Evolutionary conservation across 2,888 invertebrate genomes (phyloP), one percentile per base, ranked within the genome.

Genomic region (Phyllotreta cruciferae): DNA sequence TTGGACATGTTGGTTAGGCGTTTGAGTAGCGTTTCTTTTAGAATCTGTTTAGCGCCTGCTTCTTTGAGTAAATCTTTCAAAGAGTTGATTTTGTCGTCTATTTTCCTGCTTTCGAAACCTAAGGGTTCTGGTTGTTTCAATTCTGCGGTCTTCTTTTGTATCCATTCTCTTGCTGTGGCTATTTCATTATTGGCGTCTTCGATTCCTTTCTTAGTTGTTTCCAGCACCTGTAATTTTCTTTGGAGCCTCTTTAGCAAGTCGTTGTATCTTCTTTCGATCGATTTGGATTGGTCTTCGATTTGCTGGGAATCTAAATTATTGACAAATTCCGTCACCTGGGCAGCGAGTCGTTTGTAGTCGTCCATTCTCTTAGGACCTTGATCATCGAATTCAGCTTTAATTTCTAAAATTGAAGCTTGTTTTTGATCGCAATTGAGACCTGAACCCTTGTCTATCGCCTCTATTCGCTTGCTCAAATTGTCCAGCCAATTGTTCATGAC

Each of bases 241-340:
- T 92, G 91, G 54, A 94, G 86, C 57, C 94, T 88, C 78, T 94
- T 95, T 0, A 88, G 86, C 0, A 94, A 87, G 75, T 96, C 95
- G 67, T 90, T 90, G 75, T 93, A 91, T 66, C 93, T 86, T 68
- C 94, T 86, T 77, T 96, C 94, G 0, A 93, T 85, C 0, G 92
- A 90, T 78, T 93, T 93, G 78, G 87, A 85, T 81, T 93, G 93
- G 78, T 95, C 95, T 77, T 94, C 94, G 1, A 95, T 90, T 82
- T 95, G 94, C 77, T 95, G 94, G 0, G 92, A 90, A 77, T 95
- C 95, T 68, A 94, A 83, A 79, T 94, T 94, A 78, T 92, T 93
- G 8, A 94, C 91, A 34, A 92, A 88, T 66, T 91, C 90, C 62
- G 88, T 88, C 6, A 93, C 91, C 77, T 89, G 85, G 0, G 86